Base-by-base conservation (phyloP, 2,797 vertebrate genomes). In the Sebastiscus tertius region DNA sequence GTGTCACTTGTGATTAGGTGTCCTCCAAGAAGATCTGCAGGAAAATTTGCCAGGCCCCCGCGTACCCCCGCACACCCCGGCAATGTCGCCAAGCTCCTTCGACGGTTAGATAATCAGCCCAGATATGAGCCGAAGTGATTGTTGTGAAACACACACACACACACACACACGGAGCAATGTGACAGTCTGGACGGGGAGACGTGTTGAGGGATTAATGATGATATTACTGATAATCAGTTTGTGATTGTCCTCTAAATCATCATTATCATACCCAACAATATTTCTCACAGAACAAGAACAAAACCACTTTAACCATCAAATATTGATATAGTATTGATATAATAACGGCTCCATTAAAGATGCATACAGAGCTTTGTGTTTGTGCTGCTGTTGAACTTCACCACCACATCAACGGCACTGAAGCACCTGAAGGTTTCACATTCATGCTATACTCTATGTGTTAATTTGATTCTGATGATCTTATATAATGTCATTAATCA, bases 1-100 rank as follows among this genome's bases (percentile, higher is more conserved):
- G 81, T 91, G 94, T 95, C 95, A 94, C 90, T 90, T 91, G 81
- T 89, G 91, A 95, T 95, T 94, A 95, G 86, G 81, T 88, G 87
- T 91, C 93, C 92, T 93, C 89, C 74, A 74, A 80, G 88, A 87
- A 83, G 90, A 93, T 92, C 69, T 70, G 77, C 80, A 67, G 90
- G 86, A 92, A 91, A 83, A 84, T 83, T 76, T 82, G 84, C 88
- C 81, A 64, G 81, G 71, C 81, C 80, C 75, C 75, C 36, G 29
- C 34, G 14, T 80, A 75, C 66, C 33, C 66, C 65, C 34, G 29
- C 83, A 83, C 84, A 65, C 62, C 76, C 74, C 10, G 12, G 79
- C 61, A 69, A 77, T 63, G 77, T 74, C 64, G 34, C 10, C 1
- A 56, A 84, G 89, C 85, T 81, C 81, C 65, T 81, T 39, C 64